Conservation (phyloP, 2,113 vertebrate species). For the Colaptes auratus region DNA sequence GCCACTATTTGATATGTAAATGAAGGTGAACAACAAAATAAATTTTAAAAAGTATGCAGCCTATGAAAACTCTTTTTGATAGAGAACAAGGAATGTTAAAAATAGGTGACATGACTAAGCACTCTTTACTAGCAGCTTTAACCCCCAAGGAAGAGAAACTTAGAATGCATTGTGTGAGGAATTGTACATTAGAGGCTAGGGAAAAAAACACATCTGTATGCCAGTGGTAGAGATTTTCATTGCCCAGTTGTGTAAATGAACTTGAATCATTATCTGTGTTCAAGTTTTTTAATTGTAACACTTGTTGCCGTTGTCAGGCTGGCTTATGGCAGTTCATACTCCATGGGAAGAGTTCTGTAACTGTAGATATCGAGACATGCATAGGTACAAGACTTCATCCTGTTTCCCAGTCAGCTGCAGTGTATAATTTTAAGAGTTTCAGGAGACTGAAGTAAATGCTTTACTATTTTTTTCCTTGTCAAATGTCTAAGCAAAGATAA, state of each 20-base stretch:
- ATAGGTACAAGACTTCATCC: not conserved
- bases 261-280: not conserved
- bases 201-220: not conserved
- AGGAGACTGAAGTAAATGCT: not conserved
- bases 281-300: not conserved
- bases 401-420: not conserved
- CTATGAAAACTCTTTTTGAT: not conserved
- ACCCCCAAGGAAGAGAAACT: not conserved
- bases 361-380: not conserved
- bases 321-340: not conserved
- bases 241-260: not conserved
- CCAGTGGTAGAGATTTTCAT: not conserved
- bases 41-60: not conserved
- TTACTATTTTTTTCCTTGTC: not conserved
- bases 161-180: not conserved
- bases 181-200: not conserved
- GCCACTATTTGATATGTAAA: not conserved
- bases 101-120: not conserved
- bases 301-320: not conserved
- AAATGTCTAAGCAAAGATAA: not conserved
- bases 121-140: not conserved
- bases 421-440: not conserved
- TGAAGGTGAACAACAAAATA: not conserved
- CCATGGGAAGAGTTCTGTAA: not conserved
- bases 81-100: not conserved